Evolutionary conservation across 2,797 vertebrate genomes (phyloP), one percentile per base, ranked within the genome.

Genomic region (Manis javanica): DNA sequence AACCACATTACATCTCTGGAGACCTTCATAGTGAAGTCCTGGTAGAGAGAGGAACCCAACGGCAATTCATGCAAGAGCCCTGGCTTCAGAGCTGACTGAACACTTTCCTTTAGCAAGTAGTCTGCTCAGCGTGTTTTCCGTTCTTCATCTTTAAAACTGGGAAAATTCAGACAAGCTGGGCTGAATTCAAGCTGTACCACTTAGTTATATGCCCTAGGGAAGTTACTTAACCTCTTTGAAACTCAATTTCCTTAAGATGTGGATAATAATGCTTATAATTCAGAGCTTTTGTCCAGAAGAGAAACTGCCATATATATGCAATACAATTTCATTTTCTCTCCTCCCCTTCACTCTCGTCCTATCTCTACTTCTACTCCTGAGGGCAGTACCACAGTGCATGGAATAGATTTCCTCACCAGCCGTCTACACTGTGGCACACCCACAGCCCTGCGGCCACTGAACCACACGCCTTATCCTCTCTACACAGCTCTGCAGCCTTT

Each of bases 111-210:
- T 71, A 90, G 24, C 69, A 87, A 68, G 31, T 59, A 81, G 39
- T 42, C 64, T 87, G 42, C 34, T 59, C 15, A 1, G 78, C 10
- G 0, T 39, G 31, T 39, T 87, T 84, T 79, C 79, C 83, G 9
- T 88, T 92, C 57, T 68, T 96, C 42, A 49, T 66, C 55, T 92
- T 87, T 84, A 49, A 63, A 93, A 71, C 3, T 59, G 23, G 26
- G 53, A 93, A 92, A 77, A 74, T 12, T 61, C 72, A 74, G 92
- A 87, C 23, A 84, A 84, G 26, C 11, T 66, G 21, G n/a, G 53
- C 59, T 61, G 49, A 86, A 34, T 91, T 84, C 34, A 29, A 85
- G 26, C 37, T 78, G 29, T 3, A 61, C 18, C 29, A 37, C 12
- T 61, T 46, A 34, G 31, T 64, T 81, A 37, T 29, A 72, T 55